Base-by-base conservation (phyloP, 2,113 vertebrate species). In the Menura novaehollandiae region DNA sequence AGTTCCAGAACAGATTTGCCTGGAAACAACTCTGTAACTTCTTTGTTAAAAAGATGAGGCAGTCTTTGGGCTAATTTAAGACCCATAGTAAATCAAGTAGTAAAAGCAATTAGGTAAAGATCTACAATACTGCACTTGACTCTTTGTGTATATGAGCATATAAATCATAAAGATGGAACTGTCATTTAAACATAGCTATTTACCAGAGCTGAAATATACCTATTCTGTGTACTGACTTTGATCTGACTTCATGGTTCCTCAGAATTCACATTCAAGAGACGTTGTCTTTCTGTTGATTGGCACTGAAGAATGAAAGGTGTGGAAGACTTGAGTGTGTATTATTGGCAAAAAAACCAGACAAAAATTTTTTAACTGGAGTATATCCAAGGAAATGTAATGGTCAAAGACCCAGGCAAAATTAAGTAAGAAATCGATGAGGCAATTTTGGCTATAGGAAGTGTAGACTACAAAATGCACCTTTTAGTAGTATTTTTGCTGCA, bases 1-100 rank as follows among this genome's bases (percentile, higher is more conserved):
- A 72, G 87, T 95, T 89, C 64, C 72, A 95, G 73, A 87, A 87
- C 47, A 93, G 69, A 84, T 86, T 87, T 95, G 27, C 44, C 58
- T 95, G n/a, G 53, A 94, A 86, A 88, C 24, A 81, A 6, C 17
- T 77, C 39, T 74, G 12, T 81, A 84, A 84, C 60, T 56, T 92
- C 68, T 93, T 91, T 94, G 60, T 91, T 78, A 68, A 85, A 88
- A 85, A 67, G 68, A 64, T 68, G 64, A 88, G 18, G 22, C 47
- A 35, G 13, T 58, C n/a, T 69, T 81, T 41, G 37, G 41, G 20
- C 52, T 91, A 71, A 72, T 82, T 91, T 91, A 93, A 90, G 64
- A 71, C 24, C 46, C 8, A 27, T 21, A 91, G 52, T 81, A 84
- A 92, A 94, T 82, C 44, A 89, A 88, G 56, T 88, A 78, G 43